Base-by-base conservation (phyloP, 1,140 invertebrate genomes). In the Megathymus violae region DNA sequence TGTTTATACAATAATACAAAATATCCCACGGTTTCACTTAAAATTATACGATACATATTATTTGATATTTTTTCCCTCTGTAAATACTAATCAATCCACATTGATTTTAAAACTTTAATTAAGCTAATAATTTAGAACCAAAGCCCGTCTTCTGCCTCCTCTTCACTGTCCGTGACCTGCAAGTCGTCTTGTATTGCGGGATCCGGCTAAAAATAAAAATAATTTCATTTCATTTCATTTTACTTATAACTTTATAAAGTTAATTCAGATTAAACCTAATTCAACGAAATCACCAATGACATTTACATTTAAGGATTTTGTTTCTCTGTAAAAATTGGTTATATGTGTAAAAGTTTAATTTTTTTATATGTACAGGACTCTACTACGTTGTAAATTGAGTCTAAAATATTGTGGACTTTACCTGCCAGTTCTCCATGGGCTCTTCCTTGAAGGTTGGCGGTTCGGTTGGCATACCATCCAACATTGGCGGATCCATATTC, bases 101-200 rank as follows among this genome's bases (percentile, higher is more conserved):
- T 7, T 36, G 1, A 36, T 31, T 7, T 7, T 36, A 31, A 7
- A 4, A 9, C 1, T 9, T 7, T 9, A 31, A 5, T 22, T 5
- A 31, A 1, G 2, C 4, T n/a, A 36, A 11, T 36, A 11, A 36
- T 61, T 70, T 90, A 91, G 62, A 91, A 91, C 89, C 88, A 91
- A 9, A 91, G 68, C 14, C 89, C 91, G 62, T 91, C 91, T 76
- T 91, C 90, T 0, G 85, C 74, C 60, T 91, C 91, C 50, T 91
- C 90, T 68, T 91, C 89, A 63, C 89, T 91, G 54, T 91, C 89
- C 0, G 85, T 90, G 27, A 91, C 89, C 67, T 88, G 86, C 1
- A 91, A 67, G 50, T 91, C 90, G 59, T 91, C 86, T 80, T 92
- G 86, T 60, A 89, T 86, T 4, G 83, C 87, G n/a, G 85, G 82